Conservation (phyloP, 1,140 invertebrate genomes). For the Micrasema longulum region DNA sequence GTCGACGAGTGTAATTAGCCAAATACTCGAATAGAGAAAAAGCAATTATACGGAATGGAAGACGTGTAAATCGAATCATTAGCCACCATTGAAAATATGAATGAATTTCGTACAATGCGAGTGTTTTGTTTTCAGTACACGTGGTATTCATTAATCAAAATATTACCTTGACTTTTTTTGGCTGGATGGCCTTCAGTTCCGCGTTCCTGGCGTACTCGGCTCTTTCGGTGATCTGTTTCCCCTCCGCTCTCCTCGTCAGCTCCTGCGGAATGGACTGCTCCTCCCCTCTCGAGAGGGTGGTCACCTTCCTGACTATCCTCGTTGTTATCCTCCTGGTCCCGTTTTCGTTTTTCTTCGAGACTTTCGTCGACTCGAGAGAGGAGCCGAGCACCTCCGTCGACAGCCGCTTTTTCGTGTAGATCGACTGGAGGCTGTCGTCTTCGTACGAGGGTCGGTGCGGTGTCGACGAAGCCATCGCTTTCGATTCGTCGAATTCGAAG, state of each 20-base stretch:
- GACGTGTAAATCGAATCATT: no score
- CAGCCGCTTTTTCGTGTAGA: slow-evolving; percentile 84
- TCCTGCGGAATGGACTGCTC: slow-evolving; percentile 82
- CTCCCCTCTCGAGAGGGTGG: slow-evolving; percentile 88
- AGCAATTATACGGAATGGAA: no score
- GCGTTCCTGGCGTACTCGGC: slow-evolving; percentile 65
- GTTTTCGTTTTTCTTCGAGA: slow-evolving; percentile 79
- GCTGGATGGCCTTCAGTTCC: slow-evolving; percentile 64
- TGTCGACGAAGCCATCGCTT: slow-evolving; percentile 62
- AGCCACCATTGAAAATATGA: no score
- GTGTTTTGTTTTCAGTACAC: no score
- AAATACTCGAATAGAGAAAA: no score
- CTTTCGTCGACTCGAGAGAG: slow-evolving; percentile 83
- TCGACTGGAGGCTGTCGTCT: slow-evolving; percentile 74
- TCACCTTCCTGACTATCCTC: slow-evolving; percentile 89
- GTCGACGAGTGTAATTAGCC: no score
- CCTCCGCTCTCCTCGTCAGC: slow-evolving; percentile 69
- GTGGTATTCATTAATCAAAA: slow-evolving; percentile 20
- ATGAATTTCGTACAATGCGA: no score
- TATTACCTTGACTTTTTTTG: slow-evolving; percentile 72
- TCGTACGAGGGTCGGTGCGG: slow-evolving; percentile 63
- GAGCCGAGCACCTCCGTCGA: slow-evolving; percentile 87
- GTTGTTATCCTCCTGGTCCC: slow-evolving; percentile 85
- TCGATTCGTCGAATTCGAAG: slow-evolving; percentile 63
- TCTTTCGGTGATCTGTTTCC: slow-evolving; percentile 66